These are phyloP conservation scores for Gymnothorax javanicus DNA, from an alignment of 2,797 vertebrate genomes.

Conservation along the genomic window DNA sequence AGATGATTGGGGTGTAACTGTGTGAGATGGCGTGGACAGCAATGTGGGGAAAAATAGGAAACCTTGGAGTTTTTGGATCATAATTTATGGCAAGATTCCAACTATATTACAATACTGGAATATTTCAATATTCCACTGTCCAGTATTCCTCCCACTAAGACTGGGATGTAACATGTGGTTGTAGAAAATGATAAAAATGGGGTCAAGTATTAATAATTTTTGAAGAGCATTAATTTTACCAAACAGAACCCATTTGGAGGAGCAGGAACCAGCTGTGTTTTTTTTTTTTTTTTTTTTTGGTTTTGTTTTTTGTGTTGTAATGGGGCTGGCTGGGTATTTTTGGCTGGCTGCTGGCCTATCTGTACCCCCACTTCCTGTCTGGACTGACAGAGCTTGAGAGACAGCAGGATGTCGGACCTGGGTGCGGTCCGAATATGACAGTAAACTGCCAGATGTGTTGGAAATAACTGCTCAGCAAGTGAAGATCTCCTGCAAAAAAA, in stretches of 20 bases:
- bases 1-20: no score
- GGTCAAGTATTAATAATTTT: not conserved
- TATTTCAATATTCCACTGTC: no score
- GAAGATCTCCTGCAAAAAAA: not conserved
- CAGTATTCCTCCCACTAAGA: no score
- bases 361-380: not conserved
- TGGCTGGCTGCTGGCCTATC: not conserved
- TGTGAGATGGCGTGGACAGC: no score
- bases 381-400: not conserved
- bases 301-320: no score
- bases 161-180: not conserved
- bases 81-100: no score
- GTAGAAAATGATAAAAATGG: not conserved
- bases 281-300: not conserved
- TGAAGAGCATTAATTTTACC: not conserved
- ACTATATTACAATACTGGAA: no score
- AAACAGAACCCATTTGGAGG: not conserved
- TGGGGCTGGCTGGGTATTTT: not conserved
- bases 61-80: no score
- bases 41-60: no score
- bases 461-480: conserved; percentile 1
- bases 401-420: conserved; percentile 5
- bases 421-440: not conserved
- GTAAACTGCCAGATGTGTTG: not conserved
- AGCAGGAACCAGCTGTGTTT: not conserved